Base-by-base conservation (phyloP, 2,888 invertebrate genomes). In the Copidosoma aretas region DNA sequence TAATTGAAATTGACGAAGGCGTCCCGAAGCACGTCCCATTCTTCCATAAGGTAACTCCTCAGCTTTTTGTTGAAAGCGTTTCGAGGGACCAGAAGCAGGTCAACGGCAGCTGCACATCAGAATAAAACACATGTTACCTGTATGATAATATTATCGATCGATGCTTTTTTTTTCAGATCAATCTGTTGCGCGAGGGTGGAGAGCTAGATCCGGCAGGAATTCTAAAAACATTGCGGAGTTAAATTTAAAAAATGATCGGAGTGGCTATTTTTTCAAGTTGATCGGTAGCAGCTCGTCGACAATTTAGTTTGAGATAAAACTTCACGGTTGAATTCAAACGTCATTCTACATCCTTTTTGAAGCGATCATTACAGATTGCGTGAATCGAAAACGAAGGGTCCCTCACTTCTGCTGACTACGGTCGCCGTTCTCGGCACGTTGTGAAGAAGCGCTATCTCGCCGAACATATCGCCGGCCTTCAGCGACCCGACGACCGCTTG, bases 361-460 rank as follows among this genome's bases (percentile, higher is more conserved):
- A n/a, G n/a, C n/a, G n/a, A n/a, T n/a, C n/a, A n/a, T n/a, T n/a
- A n/a, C n/a, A n/a, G n/a, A n/a, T n/a, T n/a, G n/a, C n/a, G n/a
- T n/a, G n/a, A n/a, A n/a, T n/a, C n/a, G n/a, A n/a, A 46, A 53
- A 52, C 22, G 5, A 58, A 24, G 39, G n/a, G 24, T 10, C 59
- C 22, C 46, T 39, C 73, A 82, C 81, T 80, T 77, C 78, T 77
- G 39, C 89, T 89, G 12, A 86, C 86, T 65, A 87, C 86, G 0
- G 90, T 90, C 21, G 89, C 88, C 10, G 88, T 87, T 77, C 91
- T 85, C 8, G 86, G 86, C 56, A 89, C 86, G 25, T 86, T 86
- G 74, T 90, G 89, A 62, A 91, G 78, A 51, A 91, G 79, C 0
- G 90, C 89, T 17, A 90, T 87, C 81, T 91, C 90, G 0, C 91